A percentile compares a stretch with the other conserved stretches of the same genome.
Conservation (phyloP, 2,888 invertebrate genomes). For the Lampropteryx suffumata region DNA sequence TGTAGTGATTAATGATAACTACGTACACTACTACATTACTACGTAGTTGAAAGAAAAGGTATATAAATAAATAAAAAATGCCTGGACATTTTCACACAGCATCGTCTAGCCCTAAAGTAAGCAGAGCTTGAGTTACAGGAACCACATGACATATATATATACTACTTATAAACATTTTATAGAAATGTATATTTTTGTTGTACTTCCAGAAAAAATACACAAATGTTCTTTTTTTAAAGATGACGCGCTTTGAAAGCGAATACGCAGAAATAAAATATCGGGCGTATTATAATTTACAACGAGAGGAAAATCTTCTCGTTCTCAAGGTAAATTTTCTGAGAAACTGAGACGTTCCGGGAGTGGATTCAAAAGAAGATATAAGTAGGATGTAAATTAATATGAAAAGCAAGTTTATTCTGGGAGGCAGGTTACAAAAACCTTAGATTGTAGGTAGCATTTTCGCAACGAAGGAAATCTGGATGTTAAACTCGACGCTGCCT, state of each 20-base stretch:
- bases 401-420: conserved; percentile 1
- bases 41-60: too few species aligned
- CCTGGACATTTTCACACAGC: too few species aligned
- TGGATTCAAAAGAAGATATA: conserved; percentile 31
- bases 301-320: conserved; percentile 11
- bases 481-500: too few species aligned
- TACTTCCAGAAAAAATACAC: not conserved
- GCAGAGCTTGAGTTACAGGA: too few species aligned
- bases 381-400: conserved; percentile 1
- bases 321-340: conserved; percentile 28
- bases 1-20: too few species aligned
- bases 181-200: not conserved
- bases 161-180: too few species aligned
- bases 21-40: too few species aligned
- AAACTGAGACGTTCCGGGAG: conserved; percentile 16
- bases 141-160: too few species aligned
- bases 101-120: too few species aligned
- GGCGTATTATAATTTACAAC: conserved; percentile 24
- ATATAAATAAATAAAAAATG: too few species aligned
- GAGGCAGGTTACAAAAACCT: conserved; percentile 2
- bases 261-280: conserved; percentile 22
- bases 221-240: not conserved
- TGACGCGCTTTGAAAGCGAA: not conserved
- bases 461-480: not conserved
- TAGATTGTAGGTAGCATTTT: not conserved